Base-by-base conservation (phyloP, 37 sponge, comb jelly and placozoan genomes). In the Spongilla lacustris region DNA sequence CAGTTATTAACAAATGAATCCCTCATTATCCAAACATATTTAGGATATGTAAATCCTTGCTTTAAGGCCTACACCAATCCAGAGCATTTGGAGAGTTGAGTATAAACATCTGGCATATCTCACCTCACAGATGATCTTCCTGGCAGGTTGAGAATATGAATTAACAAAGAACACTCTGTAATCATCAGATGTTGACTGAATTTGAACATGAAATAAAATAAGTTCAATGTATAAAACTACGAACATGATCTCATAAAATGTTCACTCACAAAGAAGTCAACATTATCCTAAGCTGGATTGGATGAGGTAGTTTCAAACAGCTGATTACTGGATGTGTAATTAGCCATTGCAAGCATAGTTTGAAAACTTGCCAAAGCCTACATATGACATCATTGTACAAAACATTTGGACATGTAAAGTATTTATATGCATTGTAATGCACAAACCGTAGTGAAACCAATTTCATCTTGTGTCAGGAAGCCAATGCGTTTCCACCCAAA, bases 61-160 rank as follows among this genome's bases (percentile, higher is more conserved):
- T 36, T 76, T 0, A 22, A 17, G 23, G 77, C 85, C 85, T 84
- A 67, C 26, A 73, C 30, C 11, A 6, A n/a, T n/a, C n/a, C n/a
- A n/a, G n/a, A n/a, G n/a, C n/a, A n/a, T n/a, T n/a, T n/a, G n/a
- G n/a, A n/a, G n/a, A n/a, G n/a, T n/a, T n/a, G n/a, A n/a, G n/a
- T n/a, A n/a, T n/a, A n/a, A n/a, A n/a, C n/a, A n/a, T n/a, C n/a
- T n/a, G n/a, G n/a, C n/a, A n/a, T n/a, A n/a, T n/a, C n/a, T n/a
- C 19, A 58, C 85, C 85, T 67, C 77, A 76, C 85, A 84, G 17
- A 84, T 68, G n/a, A 84, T 58, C 9, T 5, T 75, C 29, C 77
- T 84, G 36, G 77, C 85, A 27, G 31, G 32, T 5, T 9, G 8
- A 28, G 77, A 84, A 69, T 74, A 84, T 26, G 67, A 37, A 29